These are phyloP conservation scores for Hydropotes inermis DNA, from an alignment of 2,113 vertebrate genomes.

Conservation along the genomic window DNA sequence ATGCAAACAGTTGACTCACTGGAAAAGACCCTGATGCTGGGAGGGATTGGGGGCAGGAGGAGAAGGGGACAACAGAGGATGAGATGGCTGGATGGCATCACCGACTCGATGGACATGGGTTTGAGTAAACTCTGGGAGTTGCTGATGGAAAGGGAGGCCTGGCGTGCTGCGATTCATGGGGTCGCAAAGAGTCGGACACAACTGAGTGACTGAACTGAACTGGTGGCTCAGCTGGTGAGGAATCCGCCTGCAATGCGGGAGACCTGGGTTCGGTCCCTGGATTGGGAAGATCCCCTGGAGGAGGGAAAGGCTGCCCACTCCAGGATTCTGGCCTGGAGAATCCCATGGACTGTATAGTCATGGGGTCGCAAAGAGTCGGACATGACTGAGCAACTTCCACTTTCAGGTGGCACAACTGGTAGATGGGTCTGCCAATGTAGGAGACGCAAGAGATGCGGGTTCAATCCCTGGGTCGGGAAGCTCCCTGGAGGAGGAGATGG, in stretches of 20 bases:
- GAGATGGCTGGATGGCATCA: too few species aligned
- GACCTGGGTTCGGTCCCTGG: neutral
- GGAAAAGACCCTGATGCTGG: too few species aligned
- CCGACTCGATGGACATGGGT: too few species aligned
- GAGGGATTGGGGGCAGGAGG: too few species aligned
- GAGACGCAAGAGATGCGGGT: neutral
- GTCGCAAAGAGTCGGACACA: rapidly evolving
- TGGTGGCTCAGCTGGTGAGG: neutral
- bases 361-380: neutral
- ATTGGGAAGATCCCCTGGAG: neutral
- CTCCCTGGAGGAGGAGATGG: neutral
- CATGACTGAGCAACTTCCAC: neutral
- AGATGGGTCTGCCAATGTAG: neutral
- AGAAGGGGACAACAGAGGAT: too few species aligned
- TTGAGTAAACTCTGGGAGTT: too few species aligned
- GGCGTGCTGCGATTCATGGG: too few species aligned
- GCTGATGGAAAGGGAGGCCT: too few species aligned
- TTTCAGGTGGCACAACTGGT: neutral
- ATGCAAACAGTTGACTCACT: too few species aligned
- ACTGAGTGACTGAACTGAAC: too few species aligned
- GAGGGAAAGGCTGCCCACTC: neutral
- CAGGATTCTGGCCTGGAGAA: neutral
- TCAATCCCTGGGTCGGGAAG: rapidly evolving
- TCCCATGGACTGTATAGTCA: too few species aligned
- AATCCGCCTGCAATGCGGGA: rapidly evolving